Conservation (phyloP, 1,140 invertebrate genomes). For the Saxidomus purpurata region DNA sequence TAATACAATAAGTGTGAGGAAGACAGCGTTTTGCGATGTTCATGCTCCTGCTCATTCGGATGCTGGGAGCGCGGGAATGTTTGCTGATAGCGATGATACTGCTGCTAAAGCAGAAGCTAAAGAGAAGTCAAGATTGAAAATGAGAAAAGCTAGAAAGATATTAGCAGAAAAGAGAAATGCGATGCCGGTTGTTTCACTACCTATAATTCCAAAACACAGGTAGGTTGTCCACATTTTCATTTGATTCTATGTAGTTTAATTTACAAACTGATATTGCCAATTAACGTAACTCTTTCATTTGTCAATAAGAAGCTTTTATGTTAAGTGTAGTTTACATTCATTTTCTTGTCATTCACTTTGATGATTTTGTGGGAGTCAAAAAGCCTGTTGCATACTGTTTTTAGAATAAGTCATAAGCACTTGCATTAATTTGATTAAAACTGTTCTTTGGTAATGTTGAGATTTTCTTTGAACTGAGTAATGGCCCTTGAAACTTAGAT, state of each 20-base stretch:
- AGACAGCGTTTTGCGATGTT: conserved; percentile 98
- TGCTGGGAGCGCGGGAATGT: conserved; percentile 77
- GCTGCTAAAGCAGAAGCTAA: conserved; percentile 86
- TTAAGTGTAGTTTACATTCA: neutral
- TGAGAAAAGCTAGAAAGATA: conserved; percentile 93
- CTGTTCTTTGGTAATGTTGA: too few relatives aligned
- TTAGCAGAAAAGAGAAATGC: conserved; percentile 95
- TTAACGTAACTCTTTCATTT: neutral
- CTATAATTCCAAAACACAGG: conserved; percentile 96
- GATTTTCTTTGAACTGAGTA: too few relatives aligned
- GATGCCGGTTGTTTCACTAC: conserved; percentile 96
- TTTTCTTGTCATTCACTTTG: too few relatives aligned
- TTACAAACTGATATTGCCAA: neutral
- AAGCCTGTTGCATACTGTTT: too few relatives aligned
- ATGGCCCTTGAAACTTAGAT: too few relatives aligned
- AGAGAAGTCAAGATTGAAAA: conserved; percentile 89
- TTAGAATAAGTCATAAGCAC: too few relatives aligned
- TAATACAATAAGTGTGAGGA: conserved; percentile 92
- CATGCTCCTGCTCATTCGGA: conserved; percentile 92
- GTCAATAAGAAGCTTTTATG: neutral
- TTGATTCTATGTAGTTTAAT: neutral
- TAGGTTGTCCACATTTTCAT: conserved; percentile 72
- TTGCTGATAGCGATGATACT: conserved; percentile 84
- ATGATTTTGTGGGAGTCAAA: too few relatives aligned
- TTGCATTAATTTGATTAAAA: too few relatives aligned